A percentile compares a stretch with the other conserved stretches of the same genome.
Conservation (phyloP, 2,113 vertebrate species). For the Suricata suricatta region DNA sequence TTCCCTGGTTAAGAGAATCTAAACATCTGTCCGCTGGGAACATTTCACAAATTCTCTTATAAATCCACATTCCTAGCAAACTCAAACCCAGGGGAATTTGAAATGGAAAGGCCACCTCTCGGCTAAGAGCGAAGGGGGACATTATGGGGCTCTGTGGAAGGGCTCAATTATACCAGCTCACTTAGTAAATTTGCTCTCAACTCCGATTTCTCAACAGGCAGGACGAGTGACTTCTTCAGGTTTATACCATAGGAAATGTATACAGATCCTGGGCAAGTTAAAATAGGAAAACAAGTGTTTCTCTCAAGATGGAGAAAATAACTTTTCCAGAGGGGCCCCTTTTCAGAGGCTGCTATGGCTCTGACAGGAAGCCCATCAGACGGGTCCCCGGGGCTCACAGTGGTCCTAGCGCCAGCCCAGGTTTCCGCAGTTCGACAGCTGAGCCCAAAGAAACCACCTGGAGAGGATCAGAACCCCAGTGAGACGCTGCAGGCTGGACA, state of each 20-base stretch:
- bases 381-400: background rate
- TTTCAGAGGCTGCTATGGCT: background rate
- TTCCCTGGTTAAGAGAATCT: background rate
- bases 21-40: background rate
- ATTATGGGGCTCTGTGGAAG: background rate
- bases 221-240: background rate
- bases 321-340: background rate
- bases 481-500: background rate
- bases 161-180: fast-evolving
- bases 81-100: background rate
- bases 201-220: background rate
- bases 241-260: background rate
- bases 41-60: background rate
- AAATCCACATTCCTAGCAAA: background rate
- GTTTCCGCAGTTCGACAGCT: background rate
- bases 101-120: background rate
- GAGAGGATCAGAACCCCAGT: background rate
- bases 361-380: background rate
- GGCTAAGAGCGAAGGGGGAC: background rate
- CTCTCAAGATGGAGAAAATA: background rate
- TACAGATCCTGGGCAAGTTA: background rate
- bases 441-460: background rate
- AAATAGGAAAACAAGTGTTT: background rate
- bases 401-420: background rate
- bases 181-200: background rate